A percentile compares a stretch with the other conserved stretches of the same genome.
These are phyloP conservation scores for Benitochromis conjunctus DNA, from an alignment of 2,113 vertebrate species.

Conservation along the genomic window DNA sequence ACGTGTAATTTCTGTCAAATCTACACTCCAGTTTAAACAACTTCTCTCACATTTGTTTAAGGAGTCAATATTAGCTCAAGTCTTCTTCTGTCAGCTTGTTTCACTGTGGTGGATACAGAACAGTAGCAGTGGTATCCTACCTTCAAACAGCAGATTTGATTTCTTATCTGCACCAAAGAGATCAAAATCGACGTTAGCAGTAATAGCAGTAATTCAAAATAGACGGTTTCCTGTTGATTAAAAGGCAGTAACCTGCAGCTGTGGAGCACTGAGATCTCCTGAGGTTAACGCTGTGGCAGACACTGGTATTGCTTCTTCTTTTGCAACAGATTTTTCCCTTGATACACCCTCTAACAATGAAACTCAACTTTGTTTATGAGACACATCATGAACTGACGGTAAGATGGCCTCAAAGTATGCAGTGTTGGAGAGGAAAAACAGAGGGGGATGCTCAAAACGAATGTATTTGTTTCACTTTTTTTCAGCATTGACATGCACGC, in stretches of 20 bases:
- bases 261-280: neutral
- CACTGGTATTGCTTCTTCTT: conserved; percentile 32
- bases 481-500: neutral
- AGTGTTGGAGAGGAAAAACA: neutral
- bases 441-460: neutral
- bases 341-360: neutral
- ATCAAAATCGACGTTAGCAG: neutral
- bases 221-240: neutral
- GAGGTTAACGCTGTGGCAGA: neutral
- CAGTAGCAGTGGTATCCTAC: neutral
- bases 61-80: neutral
- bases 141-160: neutral
- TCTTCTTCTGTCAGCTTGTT: neutral
- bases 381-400: neutral
- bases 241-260: conserved; percentile 10
- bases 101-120: neutral
- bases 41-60: neutral
- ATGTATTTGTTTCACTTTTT: neutral
- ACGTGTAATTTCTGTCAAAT: neutral
- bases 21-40: neutral
- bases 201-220: neutral
- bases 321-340: neutral
- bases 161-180: neutral
- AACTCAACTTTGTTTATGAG: neutral
- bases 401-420: neutral